Conservation (phyloP, 2,797 vertebrate species). For the Coranthus polyacanthus region DNA sequence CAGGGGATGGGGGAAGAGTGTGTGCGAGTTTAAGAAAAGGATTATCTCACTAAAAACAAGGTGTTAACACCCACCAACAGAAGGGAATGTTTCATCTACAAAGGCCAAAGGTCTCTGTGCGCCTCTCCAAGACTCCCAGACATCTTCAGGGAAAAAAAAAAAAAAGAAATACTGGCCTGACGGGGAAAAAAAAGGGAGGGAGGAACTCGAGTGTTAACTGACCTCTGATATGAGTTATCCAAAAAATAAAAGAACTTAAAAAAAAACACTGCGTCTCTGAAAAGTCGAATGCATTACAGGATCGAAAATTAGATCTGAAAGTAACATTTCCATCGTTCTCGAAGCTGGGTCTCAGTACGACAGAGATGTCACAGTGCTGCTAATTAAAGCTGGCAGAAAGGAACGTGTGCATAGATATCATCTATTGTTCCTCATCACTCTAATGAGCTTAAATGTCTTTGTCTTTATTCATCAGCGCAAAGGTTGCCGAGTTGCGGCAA, state of each 20-base stretch:
- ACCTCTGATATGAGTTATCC: conserved; percentile 41
- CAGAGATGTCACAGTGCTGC: conserved; percentile 75
- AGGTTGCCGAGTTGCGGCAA: conserved; percentile 60
- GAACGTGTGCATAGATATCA: conserved; percentile 72
- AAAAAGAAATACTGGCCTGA: conserved; percentile 5
- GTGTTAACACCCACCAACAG: conserved; percentile 62
- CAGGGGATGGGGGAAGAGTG: conserved; percentile 30
- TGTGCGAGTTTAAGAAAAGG: conserved; percentile 51
- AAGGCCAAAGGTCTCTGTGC: conserved; percentile 67
- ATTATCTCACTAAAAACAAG: conserved; percentile 69
- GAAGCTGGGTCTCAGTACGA: conserved; percentile 61
- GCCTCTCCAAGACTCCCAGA: conserved; percentile 55
- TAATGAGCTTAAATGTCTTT: conserved; percentile 82
- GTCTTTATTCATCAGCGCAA: conserved; percentile 80
- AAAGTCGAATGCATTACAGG: conserved; percentile 58
- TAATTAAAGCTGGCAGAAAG: conserved; percentile 80
- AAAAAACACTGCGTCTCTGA: conserved; percentile 29
- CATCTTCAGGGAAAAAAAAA: conserved; percentile 14
- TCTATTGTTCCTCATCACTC: conserved; percentile 82
- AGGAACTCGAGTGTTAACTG: conserved; percentile 25
- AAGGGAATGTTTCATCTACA: conserved; percentile 71
- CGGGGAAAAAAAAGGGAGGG: conserved; percentile 1
- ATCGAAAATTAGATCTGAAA: conserved; percentile 72
- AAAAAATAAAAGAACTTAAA: conserved; percentile 38
- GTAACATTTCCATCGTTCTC: conserved; percentile 76